Percentiles rank a stretch among this genome's conserved stretches.
phyloP scores from a whole-genome alignment of 53 echinoderm and acorn worm species.

The Stichopus horrens region DNA sequence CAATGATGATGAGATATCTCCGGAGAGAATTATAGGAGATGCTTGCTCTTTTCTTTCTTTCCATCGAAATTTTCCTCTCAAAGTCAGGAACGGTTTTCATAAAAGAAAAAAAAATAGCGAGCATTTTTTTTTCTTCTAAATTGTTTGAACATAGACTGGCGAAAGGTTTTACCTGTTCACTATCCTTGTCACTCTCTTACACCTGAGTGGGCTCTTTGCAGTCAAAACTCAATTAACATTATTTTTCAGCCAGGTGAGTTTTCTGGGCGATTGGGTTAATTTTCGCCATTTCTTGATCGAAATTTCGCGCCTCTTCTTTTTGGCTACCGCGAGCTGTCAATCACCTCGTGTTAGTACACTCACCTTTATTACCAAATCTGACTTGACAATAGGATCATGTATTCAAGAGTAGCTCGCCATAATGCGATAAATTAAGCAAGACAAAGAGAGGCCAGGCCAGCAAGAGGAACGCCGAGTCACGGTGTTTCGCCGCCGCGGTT shows the following conservation, averaged over 20 bases:
- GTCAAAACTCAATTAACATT: constrained; percentile 56
- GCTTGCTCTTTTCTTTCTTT: neutral
- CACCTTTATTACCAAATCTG: constrained; percentile 31
- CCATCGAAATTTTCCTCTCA: constrained; percentile 4
- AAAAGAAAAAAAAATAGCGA: neutral
- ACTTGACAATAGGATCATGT: neutral
- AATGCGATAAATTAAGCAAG: constrained; percentile 43
- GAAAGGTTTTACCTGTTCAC: constrained; percentile 41
- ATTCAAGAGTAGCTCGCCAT: constrained; percentile 11
- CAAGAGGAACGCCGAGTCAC: too few species aligned
- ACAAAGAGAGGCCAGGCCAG: neutral
- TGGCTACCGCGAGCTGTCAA: constrained; percentile 46
- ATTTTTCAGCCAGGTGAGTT: constrained; percentile 49
- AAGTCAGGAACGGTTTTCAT: constrained; percentile 18
- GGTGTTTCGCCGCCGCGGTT: too few species aligned
- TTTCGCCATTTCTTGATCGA: constrained; percentile 53
- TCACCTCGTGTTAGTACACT: constrained; percentile 44
- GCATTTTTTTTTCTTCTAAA: constrained; percentile 2
- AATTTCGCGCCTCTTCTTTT: constrained; percentile 52
- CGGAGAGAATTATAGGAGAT: neutral
- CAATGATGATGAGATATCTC: neutral
- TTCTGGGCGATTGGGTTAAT: constrained; percentile 52
- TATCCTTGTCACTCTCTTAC: constrained; percentile 34
- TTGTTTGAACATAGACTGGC: constrained; percentile 40
- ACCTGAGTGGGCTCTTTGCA: constrained; percentile 38